Conservation (phyloP, 2,888 invertebrate genomes). For the Epinotia bilunana region DNA sequence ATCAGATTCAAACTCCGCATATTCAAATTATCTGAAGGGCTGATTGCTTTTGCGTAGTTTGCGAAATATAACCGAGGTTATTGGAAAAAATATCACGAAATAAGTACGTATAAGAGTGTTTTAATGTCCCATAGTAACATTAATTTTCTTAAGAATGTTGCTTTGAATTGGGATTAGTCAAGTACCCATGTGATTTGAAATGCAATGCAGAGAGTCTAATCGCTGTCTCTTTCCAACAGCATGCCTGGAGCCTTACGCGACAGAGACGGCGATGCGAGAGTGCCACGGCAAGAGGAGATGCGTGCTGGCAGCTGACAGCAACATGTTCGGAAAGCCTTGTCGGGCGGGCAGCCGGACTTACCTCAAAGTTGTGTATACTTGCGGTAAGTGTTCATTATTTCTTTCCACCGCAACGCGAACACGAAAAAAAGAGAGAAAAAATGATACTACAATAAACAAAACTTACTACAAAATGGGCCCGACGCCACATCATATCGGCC, state of each 20-base stretch:
- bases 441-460: too few relatives aligned
- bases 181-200: too few relatives aligned
- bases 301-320: slow-evolving; percentile 90
- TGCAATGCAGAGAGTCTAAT: not conserved
- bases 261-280: slow-evolving; percentile 95
- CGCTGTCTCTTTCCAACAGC: slow-evolving; percentile 79
- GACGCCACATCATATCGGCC: too few relatives aligned
- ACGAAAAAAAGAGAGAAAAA: too few relatives aligned
- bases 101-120: too few relatives aligned
- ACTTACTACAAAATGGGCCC: too few relatives aligned
- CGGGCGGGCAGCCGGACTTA: slow-evolving; percentile 91
- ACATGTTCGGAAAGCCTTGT: slow-evolving; percentile 93
- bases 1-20: slow-evolving; percentile 19
- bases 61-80: not conserved
- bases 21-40: not conserved
- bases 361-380: slow-evolving; percentile 94
- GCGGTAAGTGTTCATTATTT: slow-evolving; percentile 86
- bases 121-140: too few relatives aligned
- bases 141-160: too few relatives aligned
- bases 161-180: too few relatives aligned
- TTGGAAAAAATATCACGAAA: not conserved
- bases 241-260: slow-evolving; percentile 94
- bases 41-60: not conserved
- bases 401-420: too few relatives aligned
- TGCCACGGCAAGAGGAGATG: slow-evolving; percentile 94